Percentiles rank a stretch among this genome's conserved stretches.
Evolutionary conservation across 1,140 invertebrate species (phyloP).

Genomic region (Rhynchophorus ferrugineus): DNA sequence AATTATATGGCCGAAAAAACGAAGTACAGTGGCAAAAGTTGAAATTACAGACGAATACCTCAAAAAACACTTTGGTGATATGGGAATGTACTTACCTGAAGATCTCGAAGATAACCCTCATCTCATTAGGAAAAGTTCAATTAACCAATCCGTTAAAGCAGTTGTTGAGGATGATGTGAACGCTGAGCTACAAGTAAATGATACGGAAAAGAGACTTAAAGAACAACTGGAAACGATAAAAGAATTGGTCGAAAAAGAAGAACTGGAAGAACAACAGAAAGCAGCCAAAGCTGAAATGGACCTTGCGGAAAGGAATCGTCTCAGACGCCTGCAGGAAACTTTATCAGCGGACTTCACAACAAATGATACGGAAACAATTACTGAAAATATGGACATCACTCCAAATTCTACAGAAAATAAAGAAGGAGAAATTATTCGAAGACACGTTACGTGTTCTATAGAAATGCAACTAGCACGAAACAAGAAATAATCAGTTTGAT

Average conservation of each 20-base stretch:
- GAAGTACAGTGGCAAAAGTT: conserved; percentile 2
- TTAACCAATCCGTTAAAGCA: background rate
- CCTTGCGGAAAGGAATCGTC: background rate
- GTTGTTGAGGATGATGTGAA: no score
- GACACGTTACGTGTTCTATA: conserved; percentile 29
- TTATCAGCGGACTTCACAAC: no score
- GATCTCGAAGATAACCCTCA: conserved; percentile 7
- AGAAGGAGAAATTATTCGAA: conserved; percentile 12
- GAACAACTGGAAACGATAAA: conserved; percentile 7
- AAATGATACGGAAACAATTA: no score
- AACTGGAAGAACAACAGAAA: background rate
- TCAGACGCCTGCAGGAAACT: no score
- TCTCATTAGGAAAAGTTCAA: background rate
- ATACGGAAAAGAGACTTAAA: conserved; percentile 6
- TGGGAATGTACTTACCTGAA: conserved; percentile 20
- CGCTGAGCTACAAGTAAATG: no score
- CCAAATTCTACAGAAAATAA: background rate
- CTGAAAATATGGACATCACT: no score
- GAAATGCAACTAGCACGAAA: conserved; percentile 35
- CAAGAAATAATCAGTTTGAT: conserved; percentile 1
- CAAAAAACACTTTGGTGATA: conserved; percentile 24
- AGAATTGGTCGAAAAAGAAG: conserved; percentile 15
- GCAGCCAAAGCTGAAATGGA: background rate
- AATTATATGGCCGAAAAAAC: background rate
- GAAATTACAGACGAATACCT: conserved; percentile 21